Percentiles rank a stretch among this genome's conserved stretches.
Conservation (phyloP, 2,797 vertebrate species). For the Hippoglossus hippoglossus region DNA sequence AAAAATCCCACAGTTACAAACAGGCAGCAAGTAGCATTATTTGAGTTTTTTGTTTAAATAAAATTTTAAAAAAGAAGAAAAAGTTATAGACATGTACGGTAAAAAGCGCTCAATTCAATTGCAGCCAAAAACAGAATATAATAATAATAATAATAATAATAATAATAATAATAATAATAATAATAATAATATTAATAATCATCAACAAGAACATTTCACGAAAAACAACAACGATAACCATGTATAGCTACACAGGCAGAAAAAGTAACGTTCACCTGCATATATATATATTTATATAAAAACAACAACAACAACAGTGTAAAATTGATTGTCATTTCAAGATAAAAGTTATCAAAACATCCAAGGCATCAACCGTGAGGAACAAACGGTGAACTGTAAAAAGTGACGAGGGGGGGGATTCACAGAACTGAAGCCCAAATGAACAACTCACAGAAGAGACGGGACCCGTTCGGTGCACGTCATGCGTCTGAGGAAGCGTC, state of each 20-base stretch:
- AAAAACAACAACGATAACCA: slow-evolving; percentile 72
- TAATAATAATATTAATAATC: slow-evolving; percentile 64
- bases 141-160: slow-evolving; percentile 67
- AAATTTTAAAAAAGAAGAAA: slow-evolving; percentile 33
- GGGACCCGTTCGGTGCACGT: slow-evolving; percentile 45
- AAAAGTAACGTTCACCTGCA: slow-evolving; percentile 69
- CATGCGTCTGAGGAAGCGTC: slow-evolving; percentile 76
- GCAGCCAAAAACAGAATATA: slow-evolving; percentile 72
- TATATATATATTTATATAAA: slow-evolving; percentile 24
- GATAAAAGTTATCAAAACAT: slow-evolving; percentile 84
- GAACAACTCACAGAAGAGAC: slow-evolving; percentile 47
- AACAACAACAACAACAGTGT: slow-evolving; percentile 70
- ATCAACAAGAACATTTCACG: slow-evolving; percentile 75
- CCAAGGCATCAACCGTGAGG: slow-evolving; percentile 82
- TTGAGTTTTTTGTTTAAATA: slow-evolving; percentile 68
- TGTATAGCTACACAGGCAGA: slow-evolving; percentile 67
- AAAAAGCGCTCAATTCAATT: slow-evolving; percentile 66
- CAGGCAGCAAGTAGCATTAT: slow-evolving; percentile 74
- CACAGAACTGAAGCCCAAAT: slow-evolving; percentile 69
- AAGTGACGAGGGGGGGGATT: slow-evolving; percentile 43
- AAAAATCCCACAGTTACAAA: slow-evolving; percentile 74
- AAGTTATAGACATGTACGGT: slow-evolving; percentile 46
- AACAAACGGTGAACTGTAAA: slow-evolving; percentile 53
- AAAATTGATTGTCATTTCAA: slow-evolving; percentile 87
- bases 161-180: slow-evolving; percentile 65